Conservation (phyloP, 2,888 invertebrate genomes). For the Stenodera caucasica region DNA sequence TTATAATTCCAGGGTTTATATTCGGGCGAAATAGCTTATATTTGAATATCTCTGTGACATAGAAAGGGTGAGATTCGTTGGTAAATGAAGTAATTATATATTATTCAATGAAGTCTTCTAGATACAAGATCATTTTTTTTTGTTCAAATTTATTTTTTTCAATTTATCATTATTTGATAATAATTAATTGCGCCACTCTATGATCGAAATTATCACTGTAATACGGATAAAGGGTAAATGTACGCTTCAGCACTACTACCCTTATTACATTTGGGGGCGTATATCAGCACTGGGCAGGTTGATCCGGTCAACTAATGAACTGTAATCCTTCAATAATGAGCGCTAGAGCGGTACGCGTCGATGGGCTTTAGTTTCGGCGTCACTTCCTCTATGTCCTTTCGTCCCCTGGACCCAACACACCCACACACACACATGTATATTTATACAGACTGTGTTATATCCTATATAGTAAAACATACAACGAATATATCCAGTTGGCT, state of each 20-base stretch:
- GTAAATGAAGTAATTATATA: not conserved
- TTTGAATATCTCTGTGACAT: not conserved
- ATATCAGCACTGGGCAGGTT: constrained; percentile 33
- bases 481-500: constrained; percentile 28
- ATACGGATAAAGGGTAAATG: not conserved
- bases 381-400: constrained; percentile 24
- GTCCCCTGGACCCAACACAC: constrained; percentile 6
- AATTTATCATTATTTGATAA: too few species aligned
- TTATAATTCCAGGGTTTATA: not conserved
- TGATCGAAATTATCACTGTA: not conserved
- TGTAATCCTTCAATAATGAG: constrained; percentile 54
- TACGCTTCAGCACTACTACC: constrained; percentile 1
- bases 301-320: constrained; percentile 53
- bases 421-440: not conserved
- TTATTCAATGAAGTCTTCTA: too few species aligned
- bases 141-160: too few species aligned
- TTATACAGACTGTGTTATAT: too few species aligned
- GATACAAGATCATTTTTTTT: too few species aligned
- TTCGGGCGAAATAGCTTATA: not conserved
- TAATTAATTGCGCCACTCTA: too few species aligned
- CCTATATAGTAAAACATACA: constrained; percentile 13
- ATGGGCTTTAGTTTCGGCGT: constrained; percentile 40
- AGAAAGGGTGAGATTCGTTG: not conserved
- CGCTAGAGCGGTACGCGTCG: constrained; percentile 41
- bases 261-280: constrained; percentile 14